phyloP scores from a whole-genome alignment of 2,888 invertebrate genomes.

The Scaptomyza parva region DNA sequence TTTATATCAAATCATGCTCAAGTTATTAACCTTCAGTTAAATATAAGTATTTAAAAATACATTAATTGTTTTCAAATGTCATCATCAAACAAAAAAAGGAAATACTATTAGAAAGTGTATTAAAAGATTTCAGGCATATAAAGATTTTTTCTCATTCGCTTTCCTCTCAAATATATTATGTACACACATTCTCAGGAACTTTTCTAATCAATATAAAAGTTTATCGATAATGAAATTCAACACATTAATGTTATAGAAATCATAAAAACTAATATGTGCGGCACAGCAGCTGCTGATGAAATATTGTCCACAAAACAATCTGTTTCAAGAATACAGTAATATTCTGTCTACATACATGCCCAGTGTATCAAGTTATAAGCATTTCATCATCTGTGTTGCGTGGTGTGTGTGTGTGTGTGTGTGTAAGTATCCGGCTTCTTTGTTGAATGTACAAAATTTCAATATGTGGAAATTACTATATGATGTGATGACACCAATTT shows the following conservation, averaged over 20 bases:
- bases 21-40: neutral
- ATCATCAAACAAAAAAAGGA: neutral
- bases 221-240: constrained; percentile 76
- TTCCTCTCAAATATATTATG: neutral
- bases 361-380: constrained; percentile 22
- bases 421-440: constrained; percentile 21
- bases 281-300: constrained; percentile 72
- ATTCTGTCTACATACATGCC: constrained; percentile 42
- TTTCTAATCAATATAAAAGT: constrained; percentile 58
- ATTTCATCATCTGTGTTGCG: neutral
- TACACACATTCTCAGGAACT: constrained; percentile 32
- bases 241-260: constrained; percentile 77
- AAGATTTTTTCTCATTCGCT: neutral
- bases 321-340: constrained; percentile 35
- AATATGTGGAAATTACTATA: constrained; percentile 84
- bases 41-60: constrained; percentile 32
- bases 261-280: constrained; percentile 76
- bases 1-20: constrained; percentile 27
- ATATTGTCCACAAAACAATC: constrained; percentile 74
- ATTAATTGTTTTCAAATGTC: constrained; percentile 35
- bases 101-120: neutral
- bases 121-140: neutral
- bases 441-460: constrained; percentile 70
- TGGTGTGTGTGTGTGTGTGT: constrained; percentile 16
- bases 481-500: constrained; percentile 85